Conservation (phyloP, 2,797 vertebrate species). For the Perodicticus potto region DNA sequence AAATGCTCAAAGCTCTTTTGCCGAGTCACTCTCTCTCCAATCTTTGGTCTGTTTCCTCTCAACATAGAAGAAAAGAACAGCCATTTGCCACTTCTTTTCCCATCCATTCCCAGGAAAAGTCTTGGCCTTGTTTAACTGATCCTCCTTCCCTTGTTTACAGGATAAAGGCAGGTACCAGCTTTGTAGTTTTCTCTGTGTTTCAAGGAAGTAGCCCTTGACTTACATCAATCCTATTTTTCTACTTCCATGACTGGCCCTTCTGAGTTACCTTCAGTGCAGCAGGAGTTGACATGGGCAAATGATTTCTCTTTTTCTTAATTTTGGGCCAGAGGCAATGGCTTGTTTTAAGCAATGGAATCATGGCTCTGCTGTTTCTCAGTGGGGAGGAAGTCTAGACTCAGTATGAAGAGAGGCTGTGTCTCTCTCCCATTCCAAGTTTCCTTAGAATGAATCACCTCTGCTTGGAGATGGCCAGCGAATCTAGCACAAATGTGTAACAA, state of each 20-base stretch:
- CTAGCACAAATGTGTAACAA: not conserved
- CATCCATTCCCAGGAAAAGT: not conserved
- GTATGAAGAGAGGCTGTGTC: not conserved
- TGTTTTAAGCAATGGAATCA: slow-evolving; percentile 6
- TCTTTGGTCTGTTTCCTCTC: not conserved
- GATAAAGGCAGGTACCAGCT: not conserved
- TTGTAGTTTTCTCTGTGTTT: not conserved
- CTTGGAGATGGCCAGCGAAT: not conserved
- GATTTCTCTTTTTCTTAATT: not conserved
- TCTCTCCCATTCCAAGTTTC: not conserved
- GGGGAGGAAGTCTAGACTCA: not conserved
- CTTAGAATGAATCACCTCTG: not conserved
- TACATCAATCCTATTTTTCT: not conserved
- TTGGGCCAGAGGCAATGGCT: not conserved
- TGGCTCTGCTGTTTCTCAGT: not conserved
- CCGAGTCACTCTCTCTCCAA: not conserved
- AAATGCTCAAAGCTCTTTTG: not conserved
- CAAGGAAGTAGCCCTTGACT: not conserved
- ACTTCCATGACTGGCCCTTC: not conserved
- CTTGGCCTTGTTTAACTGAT: not conserved
- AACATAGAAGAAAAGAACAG: not conserved
- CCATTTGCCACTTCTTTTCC: not conserved
- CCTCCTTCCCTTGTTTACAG: not conserved
- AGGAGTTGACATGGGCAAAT: not conserved
- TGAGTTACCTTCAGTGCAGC: not conserved